Evolutionary conservation across 1,140 invertebrate genomes (phyloP), one percentile per base, ranked within the genome.

Genomic region (Muscidifurax raptorellus): DNA sequence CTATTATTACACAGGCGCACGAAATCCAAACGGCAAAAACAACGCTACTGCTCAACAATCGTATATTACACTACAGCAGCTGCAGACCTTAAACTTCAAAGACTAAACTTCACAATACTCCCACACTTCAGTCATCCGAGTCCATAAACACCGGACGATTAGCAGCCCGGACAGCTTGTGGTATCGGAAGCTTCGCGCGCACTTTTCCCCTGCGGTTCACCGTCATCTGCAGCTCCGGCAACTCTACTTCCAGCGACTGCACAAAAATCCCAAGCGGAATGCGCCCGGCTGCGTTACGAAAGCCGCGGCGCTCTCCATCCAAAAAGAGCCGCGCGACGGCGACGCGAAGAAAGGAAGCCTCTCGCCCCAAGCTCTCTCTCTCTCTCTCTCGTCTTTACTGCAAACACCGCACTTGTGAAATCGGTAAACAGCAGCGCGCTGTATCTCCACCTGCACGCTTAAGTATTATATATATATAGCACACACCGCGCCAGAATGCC

Each of bases 341-440:
- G 44, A 59, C 22, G 52, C 67, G 52, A 40, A 25, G 77, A 22
- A 52, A 72, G 64, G 18, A 25, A 64, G 71, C 59, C 30, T 32
- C 67, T 40, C 79, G 44, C 71, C 79, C 69, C 66, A 28, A 22
- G 71, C 66, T 28, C 66, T 69, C 25, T 80, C 66, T 28, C 66
- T 69, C 25, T 30, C 25, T 66, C 64, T 66, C 64, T 47, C 27
- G 66, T 28, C 66, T 69, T 30, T 13, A 28, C 66, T 2, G 27
- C 25, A 80, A 80, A 69, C 36, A 59, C 52, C 18, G 74, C 12
- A 71, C 15, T 83, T 78, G 82, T 78, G 75, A 79, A 83, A 78
- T 83, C 66, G 82, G 74, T 44, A 71, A 78, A 83, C 25, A 78
- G 18, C 18, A 13, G 12, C 30, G 47, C 66, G 28, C 5, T 32